Evolutionary conservation across 64 coral and sea anemone genomes (phyloP).

Genomic region (Stichodactyla helianthus): DNA sequence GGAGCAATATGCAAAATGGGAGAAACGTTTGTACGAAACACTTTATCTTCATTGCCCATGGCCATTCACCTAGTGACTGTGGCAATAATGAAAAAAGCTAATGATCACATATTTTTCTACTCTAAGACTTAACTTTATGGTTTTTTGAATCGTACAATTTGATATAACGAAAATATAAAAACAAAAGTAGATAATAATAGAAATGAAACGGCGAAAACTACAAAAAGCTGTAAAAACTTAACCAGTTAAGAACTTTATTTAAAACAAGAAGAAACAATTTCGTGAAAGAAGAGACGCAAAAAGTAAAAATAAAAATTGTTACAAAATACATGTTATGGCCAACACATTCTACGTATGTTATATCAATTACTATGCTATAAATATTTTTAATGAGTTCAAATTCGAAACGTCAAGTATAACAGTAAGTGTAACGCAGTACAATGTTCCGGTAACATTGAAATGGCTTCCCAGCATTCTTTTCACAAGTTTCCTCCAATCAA

Average conservation of each 20-base stretch:
- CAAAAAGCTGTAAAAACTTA: not conserved
- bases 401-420: not conserved
- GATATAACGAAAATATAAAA: not conserved
- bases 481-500: not conserved
- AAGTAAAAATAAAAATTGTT: not conserved
- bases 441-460: not conserved
- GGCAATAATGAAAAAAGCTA: too few species aligned
- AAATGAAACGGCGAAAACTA: not conserved
- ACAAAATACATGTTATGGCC: not conserved
- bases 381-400: too few species aligned
- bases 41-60: too few species aligned
- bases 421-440: not conserved
- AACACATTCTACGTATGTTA: not conserved
- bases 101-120: too few species aligned
- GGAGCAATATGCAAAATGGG: too few species aligned
- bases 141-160: too few species aligned
- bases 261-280: too few species aligned
- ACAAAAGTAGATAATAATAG: not conserved
- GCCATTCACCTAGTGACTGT: too few species aligned
- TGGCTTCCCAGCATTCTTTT: not conserved
- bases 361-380: not conserved
- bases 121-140: too few species aligned
- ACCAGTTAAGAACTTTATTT: not conserved
- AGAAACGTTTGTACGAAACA: too few species aligned
- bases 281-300: too few species aligned